Evolutionary conservation across 1,140 invertebrate genomes (phyloP), one percentile per base, ranked within the genome.

Genomic region (Trichonephila clavipes): DNA sequence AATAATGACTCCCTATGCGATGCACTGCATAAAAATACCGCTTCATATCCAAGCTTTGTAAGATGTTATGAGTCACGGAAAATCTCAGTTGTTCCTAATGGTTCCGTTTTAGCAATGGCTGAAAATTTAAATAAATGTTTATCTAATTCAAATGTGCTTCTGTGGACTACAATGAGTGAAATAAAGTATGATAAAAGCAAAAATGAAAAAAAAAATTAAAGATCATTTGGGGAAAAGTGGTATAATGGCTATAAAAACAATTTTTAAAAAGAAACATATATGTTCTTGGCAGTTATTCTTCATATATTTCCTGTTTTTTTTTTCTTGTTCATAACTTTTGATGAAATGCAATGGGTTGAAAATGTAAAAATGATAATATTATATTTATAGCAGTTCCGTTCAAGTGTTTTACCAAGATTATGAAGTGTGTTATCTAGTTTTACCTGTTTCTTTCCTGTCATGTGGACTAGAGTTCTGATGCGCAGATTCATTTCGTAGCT

Each of bases 111-210:
- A 82, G 66, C 89, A 59, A 82, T 90, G 69, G 24, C 69, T 61
- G 24, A 90, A 82, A 90, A 90, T 90, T 90, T 90, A 90, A 90
- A 90, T 90, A 90, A 81, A 90, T 90, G 89, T 90, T 81, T 90
- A 82, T 82, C 51, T 90, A 90, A 90, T 90, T 90, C 77, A 72
- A 82, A 61, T 62, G 69, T 8, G 34, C 77, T 90, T 62, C 82
- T 72, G 18, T 61, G 86, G 28, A 66, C 24, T 85, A 61, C 69
- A 77, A 34, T 34, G 28, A 77, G 69, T 24, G 34, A 16, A 77
- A 77, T 77, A 28, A 28, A 34, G 69, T 28, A 77, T 40, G 34
- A 77, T 34, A 77, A 77, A 77, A 77, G 28, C 24, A 40, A 16
- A 28, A 10, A 69, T 8, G 66, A 28, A 14, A 69, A 28, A n/a